Evolutionary conservation across 2,888 invertebrate species (phyloP).

Genomic region (Apamea sordens): DNA sequence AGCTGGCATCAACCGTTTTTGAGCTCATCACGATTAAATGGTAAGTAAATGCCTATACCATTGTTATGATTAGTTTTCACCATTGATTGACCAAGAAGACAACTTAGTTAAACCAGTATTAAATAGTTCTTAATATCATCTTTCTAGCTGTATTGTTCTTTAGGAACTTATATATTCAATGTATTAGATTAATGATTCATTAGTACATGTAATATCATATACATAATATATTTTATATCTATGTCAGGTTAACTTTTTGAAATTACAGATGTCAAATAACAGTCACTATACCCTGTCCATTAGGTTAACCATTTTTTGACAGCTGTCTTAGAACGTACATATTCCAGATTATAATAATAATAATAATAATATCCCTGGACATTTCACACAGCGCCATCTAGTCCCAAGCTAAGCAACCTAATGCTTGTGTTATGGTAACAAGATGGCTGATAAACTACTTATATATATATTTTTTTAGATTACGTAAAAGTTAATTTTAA

Average conservation of each 20-base stretch:
- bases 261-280: slow-evolving; percentile 7
- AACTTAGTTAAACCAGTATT: slow-evolving; percentile 37
- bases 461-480: too few relatives aligned
- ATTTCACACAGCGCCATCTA: too few relatives aligned
- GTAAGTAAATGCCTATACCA: slow-evolving; percentile 1
- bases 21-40: background rate
- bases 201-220: background rate
- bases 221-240: background rate
- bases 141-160: slow-evolving; percentile 7
- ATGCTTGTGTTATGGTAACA: too few relatives aligned
- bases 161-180: slow-evolving; percentile 5
- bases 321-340: too few relatives aligned
- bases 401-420: too few relatives aligned
- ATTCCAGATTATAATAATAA: too few relatives aligned
- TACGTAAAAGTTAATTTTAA: too few relatives aligned
- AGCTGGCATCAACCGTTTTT: background rate
- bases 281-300: background rate
- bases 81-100: slow-evolving; percentile 15
- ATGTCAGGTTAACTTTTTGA: background rate
- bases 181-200: slow-evolving; percentile 2
- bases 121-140: slow-evolving; percentile 26
- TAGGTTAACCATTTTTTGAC: too few relatives aligned
- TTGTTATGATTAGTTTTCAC: background rate
- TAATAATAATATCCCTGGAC: too few relatives aligned
- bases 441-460: too few relatives aligned